phyloP scores from a whole-genome alignment of 2,797 vertebrate genomes.

The Syndactyla subalaris region DNA sequence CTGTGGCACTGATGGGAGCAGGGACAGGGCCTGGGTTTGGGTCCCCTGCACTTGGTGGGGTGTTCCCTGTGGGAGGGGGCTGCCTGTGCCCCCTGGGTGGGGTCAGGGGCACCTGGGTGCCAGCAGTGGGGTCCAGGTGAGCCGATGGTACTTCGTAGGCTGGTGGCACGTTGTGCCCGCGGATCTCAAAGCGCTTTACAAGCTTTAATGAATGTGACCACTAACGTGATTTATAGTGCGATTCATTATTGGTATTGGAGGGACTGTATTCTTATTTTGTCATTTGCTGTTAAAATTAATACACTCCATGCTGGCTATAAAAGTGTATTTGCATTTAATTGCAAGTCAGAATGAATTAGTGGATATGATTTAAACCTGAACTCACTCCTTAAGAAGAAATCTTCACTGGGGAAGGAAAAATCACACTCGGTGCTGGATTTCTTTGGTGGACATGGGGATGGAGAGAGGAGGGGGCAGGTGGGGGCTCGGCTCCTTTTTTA shows the following conservation, averaged over 20 bases:
- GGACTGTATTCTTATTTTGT: slow-evolving; percentile 79
- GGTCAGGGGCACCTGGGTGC: not conserved
- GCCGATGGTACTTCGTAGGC: not conserved
- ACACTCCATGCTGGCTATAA: slow-evolving; percentile 79
- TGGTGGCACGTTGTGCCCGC: fast-evolving
- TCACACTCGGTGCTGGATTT: slow-evolving; percentile 26
- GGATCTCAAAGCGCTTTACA: slow-evolving; percentile 1
- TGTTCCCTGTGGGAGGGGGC: not conserved
- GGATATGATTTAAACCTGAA: slow-evolving; percentile 76
- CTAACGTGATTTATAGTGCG: slow-evolving; percentile 76
- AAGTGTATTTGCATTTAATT: slow-evolving; percentile 81
- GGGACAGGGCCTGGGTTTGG: not conserved
- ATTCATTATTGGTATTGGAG: slow-evolving; percentile 79
- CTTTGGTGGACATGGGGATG: slow-evolving; percentile 4
- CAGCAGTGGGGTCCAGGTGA: fast-evolving
- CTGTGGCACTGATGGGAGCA: fast-evolving
- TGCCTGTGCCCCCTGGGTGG: not conserved
- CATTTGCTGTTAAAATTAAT: slow-evolving; percentile 82
- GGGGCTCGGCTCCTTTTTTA: not conserved
- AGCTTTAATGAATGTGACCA: slow-evolving; percentile 56
- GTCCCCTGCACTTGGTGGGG: fast-evolving
- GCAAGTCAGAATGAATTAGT: slow-evolving; percentile 79
- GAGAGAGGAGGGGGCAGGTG: not conserved
- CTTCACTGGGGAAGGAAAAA: slow-evolving; percentile 47
- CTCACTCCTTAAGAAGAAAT: slow-evolving; percentile 65